Base-by-base conservation (phyloP, 2,888 invertebrate species). In the Tenthredo livida region DNA sequence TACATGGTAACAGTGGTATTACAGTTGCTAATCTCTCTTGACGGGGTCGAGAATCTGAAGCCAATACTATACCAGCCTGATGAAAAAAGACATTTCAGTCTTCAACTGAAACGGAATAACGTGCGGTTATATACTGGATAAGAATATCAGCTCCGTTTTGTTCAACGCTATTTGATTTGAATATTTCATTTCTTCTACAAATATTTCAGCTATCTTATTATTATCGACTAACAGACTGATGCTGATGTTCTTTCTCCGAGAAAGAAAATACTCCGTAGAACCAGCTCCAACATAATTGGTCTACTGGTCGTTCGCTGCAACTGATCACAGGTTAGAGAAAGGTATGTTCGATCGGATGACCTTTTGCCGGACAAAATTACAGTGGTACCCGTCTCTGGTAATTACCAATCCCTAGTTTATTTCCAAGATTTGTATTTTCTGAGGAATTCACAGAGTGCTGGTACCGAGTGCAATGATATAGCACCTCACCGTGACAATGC, bases 241-340 rank as follows among this genome's bases (percentile, higher is more conserved):
- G 12, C 80, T 21, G 61, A 37, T 40, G 40, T 80, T 61, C 15
- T 61, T 58, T 37, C 58, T 80, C 10, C n/a, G 33, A 33, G 29
- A 77, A 77, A 77, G 15, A 54, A 54, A 77, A n/a, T 29, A 54
- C 7, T 54, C 7, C 33, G 15, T 17, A 50, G 33, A 50, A 50
- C 54, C 77, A 77, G 40, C 61, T 80, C 17, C n/a, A 6, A 77
- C 58, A 61, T 40, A 80, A 80, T 80, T 80, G 58, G 54, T 5
- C 29, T 25, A 33, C 29, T 77, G 37, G 25, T 50, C n/a, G 77
- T 77, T 77, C 33, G 50, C 29, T 77, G 50, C 47, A 77, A 77
- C 77, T 77, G 77, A 77, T 77, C 77, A 77, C 80, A 12, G 80
- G 80, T 80, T 80, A 61, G 40, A 40, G 80, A 61, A 61, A 80